Evolutionary conservation across 2,888 invertebrate species (phyloP), one percentile per base, ranked within the genome.

Genomic region (Nesidiocoris tenuis): DNA sequence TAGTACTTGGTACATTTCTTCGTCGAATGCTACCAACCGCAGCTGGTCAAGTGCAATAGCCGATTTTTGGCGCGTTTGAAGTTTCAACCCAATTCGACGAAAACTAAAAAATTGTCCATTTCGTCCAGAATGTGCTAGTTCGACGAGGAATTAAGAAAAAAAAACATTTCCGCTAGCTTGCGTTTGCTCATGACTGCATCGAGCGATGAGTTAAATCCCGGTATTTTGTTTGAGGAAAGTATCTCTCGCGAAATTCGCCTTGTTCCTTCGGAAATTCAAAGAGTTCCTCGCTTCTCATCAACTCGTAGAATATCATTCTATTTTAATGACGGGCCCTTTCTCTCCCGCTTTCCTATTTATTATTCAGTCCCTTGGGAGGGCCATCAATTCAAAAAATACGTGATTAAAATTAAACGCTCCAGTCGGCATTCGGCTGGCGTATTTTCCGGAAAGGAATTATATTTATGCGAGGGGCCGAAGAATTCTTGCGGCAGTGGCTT

Each of bases 321-420:
- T 12, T 39, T 39, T 39, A 39, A 39, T 39, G 39, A 39, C 39
- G 12, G 39, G 3, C 39, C 12, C 39, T 39, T 39, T 39, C 39
- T 39, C 39, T 39, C 12, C 39, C 54, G 9, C 18, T 19, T 12
- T 19, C 2, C 24, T 55, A 54, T 54, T 66, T 54, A 66, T 12
- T 66, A 66, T 66, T 66, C 66, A 12, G 16, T 0, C 65, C 7
- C 55, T n/a, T 7, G 55, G 55, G 54, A 54, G 25, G 1, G 54
- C 54, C 55, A 66, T 66, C 54, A 17, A 66, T 66, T 66, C 55
- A 55, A 54, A 39, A 39, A 66, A 66, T 66, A 66, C 66, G 66
- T 66, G 66, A 66, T 55, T 66, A 66, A 66, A 66, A 66, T 66
- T 7, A 66, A 66, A 66, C 21, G 17, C 55, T 39, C 39, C 39